A percentile compares a stretch with the other conserved stretches of the same genome.
These are phyloP conservation scores for Cryptocephalus primarius DNA, from an alignment of 2,888 invertebrate genomes.

Conservation along the genomic window DNA sequence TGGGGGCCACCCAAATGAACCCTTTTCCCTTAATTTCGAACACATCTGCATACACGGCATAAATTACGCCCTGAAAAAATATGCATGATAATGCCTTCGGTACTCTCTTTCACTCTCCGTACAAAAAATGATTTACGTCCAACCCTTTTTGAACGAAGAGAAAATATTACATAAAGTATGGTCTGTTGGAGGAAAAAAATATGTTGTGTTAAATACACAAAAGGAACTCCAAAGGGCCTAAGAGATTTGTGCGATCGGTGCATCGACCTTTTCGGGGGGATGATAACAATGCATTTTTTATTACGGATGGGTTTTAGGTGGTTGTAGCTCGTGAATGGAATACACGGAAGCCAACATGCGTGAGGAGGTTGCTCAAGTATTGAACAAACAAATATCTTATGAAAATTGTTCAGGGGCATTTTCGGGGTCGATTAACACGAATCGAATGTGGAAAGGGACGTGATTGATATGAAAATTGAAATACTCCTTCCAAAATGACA, in stretches of 20 bases:
- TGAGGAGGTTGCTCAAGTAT: slow-evolving; percentile 10
- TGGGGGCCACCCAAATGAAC: slow-evolving; percentile 24
- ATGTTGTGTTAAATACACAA: slow-evolving; percentile 15
- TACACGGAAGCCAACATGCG: slow-evolving; percentile 11
- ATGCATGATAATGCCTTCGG: slow-evolving; percentile 30
- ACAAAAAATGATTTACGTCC: slow-evolving; percentile 19
- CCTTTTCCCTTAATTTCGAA: slow-evolving; percentile 25
- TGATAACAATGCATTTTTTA: slow-evolving; percentile 12
- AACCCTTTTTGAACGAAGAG: slow-evolving; percentile 24
- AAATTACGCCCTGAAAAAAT: slow-evolving; percentile 25
- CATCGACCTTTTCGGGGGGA: slow-evolving; percentile 4
- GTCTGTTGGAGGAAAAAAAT: slow-evolving; percentile 42
- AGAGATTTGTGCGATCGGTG: slow-evolving; percentile 9
- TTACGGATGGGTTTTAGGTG: slow-evolving; percentile 12
- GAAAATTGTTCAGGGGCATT: slow-evolving; percentile 2
- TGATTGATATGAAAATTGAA: no score
- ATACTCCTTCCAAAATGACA: no score
- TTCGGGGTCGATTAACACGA: no score
- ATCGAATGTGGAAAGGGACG: no score
- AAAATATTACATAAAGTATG: slow-evolving; percentile 41
- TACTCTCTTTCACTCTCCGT: neutral
- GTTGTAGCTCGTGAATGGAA: slow-evolving; percentile 12
- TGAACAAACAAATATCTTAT: slow-evolving; percentile 12
- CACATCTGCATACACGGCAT: slow-evolving; percentile 31
- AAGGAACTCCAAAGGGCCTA: slow-evolving; percentile 8